Conservation (phyloP, 2,888 invertebrate species). For the Zygothrica quintamaculata region DNA sequence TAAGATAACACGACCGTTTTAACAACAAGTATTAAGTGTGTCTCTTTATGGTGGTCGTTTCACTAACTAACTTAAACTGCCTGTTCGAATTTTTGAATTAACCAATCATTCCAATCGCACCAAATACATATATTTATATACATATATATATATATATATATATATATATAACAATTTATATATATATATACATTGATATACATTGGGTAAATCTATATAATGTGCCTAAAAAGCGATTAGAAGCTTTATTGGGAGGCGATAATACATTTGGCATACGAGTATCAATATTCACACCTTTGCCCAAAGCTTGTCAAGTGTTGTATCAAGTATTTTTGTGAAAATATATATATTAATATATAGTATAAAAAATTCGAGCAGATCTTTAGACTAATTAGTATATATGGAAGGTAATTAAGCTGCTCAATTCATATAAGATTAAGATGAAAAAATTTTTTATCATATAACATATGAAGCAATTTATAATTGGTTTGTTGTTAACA, state of each 20-base stretch:
- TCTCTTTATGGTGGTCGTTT: conserved; percentile 12
- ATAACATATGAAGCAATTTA: no score
- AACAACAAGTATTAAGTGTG: conserved; percentile 1
- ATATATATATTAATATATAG: no score
- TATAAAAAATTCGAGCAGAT: no score
- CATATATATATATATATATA: background rate
- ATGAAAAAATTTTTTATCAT: no score
- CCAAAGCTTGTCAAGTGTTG: no score
- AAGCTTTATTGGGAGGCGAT: conserved; percentile 55
- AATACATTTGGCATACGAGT: conserved; percentile 19
- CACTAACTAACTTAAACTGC: conserved; percentile 50
- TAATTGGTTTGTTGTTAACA: no score
- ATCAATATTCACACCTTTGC: conserved; percentile 9
- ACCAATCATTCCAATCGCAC: conserved; percentile 30
- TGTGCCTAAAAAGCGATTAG: conserved; percentile 48
- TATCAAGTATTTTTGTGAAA: conserved; percentile 1
- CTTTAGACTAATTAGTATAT: no score
- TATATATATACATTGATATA: background rate
- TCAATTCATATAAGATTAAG: no score
- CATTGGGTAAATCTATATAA: conserved; percentile 32
- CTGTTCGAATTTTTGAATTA: conserved; percentile 41
- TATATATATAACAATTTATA: conserved; percentile 2
- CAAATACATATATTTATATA: conserved; percentile 9
- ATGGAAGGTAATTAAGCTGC: no score
- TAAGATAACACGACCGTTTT: conserved; percentile 7